Conservation (phyloP, 1,140 invertebrate genomes). For the Pinna nobilis region DNA sequence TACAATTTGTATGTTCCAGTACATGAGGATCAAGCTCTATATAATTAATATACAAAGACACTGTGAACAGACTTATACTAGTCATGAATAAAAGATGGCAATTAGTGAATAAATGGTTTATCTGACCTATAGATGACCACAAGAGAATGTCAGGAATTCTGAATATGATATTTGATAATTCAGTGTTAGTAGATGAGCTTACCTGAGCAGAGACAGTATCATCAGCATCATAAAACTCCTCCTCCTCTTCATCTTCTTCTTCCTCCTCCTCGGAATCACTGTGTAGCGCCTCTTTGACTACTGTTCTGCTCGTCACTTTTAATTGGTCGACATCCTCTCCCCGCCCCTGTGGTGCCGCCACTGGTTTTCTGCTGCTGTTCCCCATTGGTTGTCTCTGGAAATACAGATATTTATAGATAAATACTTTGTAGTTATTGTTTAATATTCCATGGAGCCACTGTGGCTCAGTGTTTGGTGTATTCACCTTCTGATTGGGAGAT, state of each 20-base stretch:
- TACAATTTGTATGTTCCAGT: no score
- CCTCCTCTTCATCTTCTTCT: conserved; percentile 5
- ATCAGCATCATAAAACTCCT: conserved; percentile 12
- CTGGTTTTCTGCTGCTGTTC: conserved; percentile 12
- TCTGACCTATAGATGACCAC: not conserved
- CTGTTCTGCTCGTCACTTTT: not conserved
- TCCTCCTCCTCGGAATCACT: not conserved
- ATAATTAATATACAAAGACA: not conserved
- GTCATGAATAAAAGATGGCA: not conserved
- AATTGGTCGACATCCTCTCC: not conserved
- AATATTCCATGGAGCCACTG: no score
- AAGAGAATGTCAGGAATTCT: not conserved
- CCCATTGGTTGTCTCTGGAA: conserved; percentile 8
- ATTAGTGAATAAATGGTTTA: not conserved
- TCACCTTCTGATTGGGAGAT: no score
- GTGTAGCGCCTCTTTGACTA: not conserved
- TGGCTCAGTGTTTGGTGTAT: no score
- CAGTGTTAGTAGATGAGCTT: not conserved
- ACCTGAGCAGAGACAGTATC: not conserved
- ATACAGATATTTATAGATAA: no score
- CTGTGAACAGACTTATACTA: not conserved
- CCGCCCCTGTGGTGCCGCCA: not conserved
- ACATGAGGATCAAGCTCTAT: not conserved
- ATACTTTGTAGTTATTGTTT: no score
- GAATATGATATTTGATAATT: not conserved